A percentile compares a stretch with the other conserved stretches of the same genome.
Evolutionary conservation across 2,113 vertebrate species (phyloP).

Genomic region (zebrafish (Danio rerio)): GRCz12tu NC_133181.1:27129501-27130000

Average conservation of each 20-base stretch:
- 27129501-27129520: too few relatives aligned
- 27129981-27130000: slow-evolving; percentile 72
- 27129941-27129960: slow-evolving; percentile 61
- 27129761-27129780: neutral
- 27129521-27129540: too few relatives aligned
- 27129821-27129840: slow-evolving; percentile 64
- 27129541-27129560: too few relatives aligned
- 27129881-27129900: slow-evolving; percentile 70
- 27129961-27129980: slow-evolving; percentile 72
- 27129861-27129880: slow-evolving; percentile 76
- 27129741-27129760: neutral
- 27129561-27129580: too few relatives aligned
- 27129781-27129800: slow-evolving; percentile 26
- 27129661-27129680: neutral
- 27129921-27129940: slow-evolving; percentile 62
- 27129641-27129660: slow-evolving; percentile 9
- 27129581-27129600: too few relatives aligned
- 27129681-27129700: neutral
- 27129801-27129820: slow-evolving; percentile 62
- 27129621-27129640: too few relatives aligned
- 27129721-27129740: slow-evolving; percentile 6
- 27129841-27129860: slow-evolving; percentile 75
- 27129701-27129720: slow-evolving; percentile 5
- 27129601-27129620: too few relatives aligned
- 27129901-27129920: slow-evolving; percentile 68